Percentiles rank a stretch among this genome's conserved stretches.
These are phyloP conservation scores for Enteromius viviparus DNA, from an alignment of 2,797 vertebrate genomes.

Conservation along the genomic window DNA sequence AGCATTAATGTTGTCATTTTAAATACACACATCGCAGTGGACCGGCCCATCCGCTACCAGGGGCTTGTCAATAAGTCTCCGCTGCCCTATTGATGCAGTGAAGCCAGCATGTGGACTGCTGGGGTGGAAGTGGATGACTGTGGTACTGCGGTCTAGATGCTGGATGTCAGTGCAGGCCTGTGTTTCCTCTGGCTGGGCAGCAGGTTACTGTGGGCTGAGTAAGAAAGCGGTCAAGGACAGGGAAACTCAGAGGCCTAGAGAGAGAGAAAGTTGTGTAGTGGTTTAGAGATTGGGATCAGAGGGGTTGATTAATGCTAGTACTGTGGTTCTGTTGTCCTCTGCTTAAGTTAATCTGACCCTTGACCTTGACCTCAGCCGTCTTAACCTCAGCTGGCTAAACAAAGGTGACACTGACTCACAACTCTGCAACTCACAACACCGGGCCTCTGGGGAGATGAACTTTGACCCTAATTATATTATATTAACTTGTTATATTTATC, in stretches of 20 bases:
- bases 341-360: slow-evolving; percentile 67
- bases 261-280: slow-evolving; percentile 50
- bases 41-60: slow-evolving; percentile 25
- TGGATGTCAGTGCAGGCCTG: slow-evolving; percentile 56
- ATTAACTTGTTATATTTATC: background rate
- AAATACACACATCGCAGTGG: background rate
- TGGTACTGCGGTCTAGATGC: slow-evolving; percentile 52
- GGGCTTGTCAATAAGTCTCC: slow-evolving; percentile 25
- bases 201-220: slow-evolving; percentile 39
- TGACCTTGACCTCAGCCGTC: slow-evolving; percentile 72
- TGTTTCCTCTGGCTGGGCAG: slow-evolving; percentile 52
- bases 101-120: slow-evolving; percentile 33
- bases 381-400: slow-evolving; percentile 68
- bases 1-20: slow-evolving; percentile 12
- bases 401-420: slow-evolving; percentile 40
- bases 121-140: slow-evolving; percentile 48
- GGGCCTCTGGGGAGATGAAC: slow-evolving; percentile 59
- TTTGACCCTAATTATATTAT: slow-evolving; percentile 62
- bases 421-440: background rate
- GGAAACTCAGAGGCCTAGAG: slow-evolving; percentile 22
- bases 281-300: slow-evolving; percentile 34
- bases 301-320: slow-evolving; percentile 47
- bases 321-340: slow-evolving; percentile 62
- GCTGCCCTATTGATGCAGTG: slow-evolving; percentile 22
- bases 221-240: slow-evolving; percentile 32